A percentile compares a stretch with the other conserved stretches of the same genome.
phyloP scores from a whole-genome alignment of 2,113 vertebrate species.

The Phyllopteryx taeniolatus region DNA sequence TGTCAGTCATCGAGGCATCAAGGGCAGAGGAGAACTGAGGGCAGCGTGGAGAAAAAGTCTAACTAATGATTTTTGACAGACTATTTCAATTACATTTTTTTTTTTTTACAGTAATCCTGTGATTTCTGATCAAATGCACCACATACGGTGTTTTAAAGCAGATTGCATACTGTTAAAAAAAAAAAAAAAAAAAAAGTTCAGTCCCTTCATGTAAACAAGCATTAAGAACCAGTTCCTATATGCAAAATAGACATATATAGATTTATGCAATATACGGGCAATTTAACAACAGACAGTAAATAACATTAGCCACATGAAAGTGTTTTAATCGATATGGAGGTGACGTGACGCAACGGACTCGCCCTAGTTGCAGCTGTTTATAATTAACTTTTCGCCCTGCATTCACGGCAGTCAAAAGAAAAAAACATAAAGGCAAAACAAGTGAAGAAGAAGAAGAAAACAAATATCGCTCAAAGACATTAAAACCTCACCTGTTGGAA shows the following conservation, averaged over 20 bases:
- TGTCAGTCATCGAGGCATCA: conserved; percentile 13
- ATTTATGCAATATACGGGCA: too few relatives aligned
- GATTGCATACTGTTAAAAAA: background rate
- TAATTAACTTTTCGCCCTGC: conserved; percentile 57
- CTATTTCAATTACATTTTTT: background rate
- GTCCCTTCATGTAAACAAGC: background rate
- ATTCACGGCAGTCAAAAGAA: background rate
- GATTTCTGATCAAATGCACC: background rate
- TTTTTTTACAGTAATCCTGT: background rate
- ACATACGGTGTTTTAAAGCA: background rate
- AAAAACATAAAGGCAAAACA: background rate
- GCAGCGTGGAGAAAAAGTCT: background rate
- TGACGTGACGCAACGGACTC: conserved; percentile 50
- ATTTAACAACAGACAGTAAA: too few relatives aligned
- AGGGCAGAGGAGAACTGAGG: background rate
- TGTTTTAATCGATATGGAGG: too few relatives aligned
- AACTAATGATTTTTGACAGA: background rate
- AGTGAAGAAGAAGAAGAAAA: background rate
- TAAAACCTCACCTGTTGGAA: conserved; percentile 65
- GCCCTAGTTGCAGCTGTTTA: conserved; percentile 57
- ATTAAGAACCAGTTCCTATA: background rate
- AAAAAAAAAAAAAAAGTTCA: background rate
- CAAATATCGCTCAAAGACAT: background rate
- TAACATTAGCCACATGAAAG: too few relatives aligned
- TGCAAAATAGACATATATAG: too few relatives aligned